phyloP scores from a whole-genome alignment of 2,888 invertebrate species.

The Apantesis nais region DNA sequence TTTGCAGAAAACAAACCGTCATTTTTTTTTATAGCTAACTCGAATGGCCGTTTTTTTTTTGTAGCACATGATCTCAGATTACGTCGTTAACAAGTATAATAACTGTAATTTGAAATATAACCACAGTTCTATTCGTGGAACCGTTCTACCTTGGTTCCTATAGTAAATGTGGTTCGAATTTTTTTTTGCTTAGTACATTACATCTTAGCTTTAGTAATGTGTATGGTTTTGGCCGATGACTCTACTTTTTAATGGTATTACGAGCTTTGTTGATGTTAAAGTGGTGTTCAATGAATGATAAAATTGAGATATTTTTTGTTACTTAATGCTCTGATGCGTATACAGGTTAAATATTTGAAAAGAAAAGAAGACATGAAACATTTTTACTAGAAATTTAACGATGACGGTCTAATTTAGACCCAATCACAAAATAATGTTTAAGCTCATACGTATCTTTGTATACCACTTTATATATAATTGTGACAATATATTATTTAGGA shows the following conservation, averaged over 20 bases:
- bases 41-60: conserved; percentile 51
- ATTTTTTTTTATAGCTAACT: conserved; percentile 45
- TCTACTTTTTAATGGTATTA: conserved; percentile 31
- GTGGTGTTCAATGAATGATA: conserved; percentile 14
- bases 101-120: conserved; percentile 71
- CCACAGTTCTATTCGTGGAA: conserved; percentile 63
- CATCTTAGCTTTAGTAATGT: conserved; percentile 33
- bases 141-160: conserved; percentile 62
- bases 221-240: conserved; percentile 29
- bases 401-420: not conserved
- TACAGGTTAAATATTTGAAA: not conserved
- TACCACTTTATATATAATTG: not conserved
- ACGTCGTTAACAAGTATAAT: conserved; percentile 63
- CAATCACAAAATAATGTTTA: not conserved
- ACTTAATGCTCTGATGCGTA: not conserved
- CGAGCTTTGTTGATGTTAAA: conserved; percentile 22
- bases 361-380: not conserved
- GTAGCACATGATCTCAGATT: conserved; percentile 56
- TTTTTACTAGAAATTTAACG: not conserved
- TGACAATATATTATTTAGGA: not conserved
- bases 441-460: not conserved
- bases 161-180: conserved; percentile 54
- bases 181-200: conserved; percentile 42
- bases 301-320: conserved; percentile 4
- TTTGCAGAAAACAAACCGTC: conserved; percentile 24